Base-by-base conservation (phyloP, 2,888 invertebrate species). In the Mechanitis messenoides region DNA sequence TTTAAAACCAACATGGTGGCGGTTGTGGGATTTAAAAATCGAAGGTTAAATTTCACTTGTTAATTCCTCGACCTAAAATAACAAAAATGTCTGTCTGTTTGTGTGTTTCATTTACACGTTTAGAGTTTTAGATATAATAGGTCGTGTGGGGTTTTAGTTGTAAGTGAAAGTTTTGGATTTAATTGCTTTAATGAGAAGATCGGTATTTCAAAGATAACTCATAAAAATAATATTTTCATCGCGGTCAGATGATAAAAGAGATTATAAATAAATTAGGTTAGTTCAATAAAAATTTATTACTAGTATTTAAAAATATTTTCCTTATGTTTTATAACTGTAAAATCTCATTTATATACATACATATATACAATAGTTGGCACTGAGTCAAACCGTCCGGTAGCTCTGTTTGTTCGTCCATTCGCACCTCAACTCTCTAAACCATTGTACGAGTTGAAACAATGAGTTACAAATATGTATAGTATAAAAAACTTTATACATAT, bases 401-500 rank as follows among this genome's bases (percentile, higher is more conserved):
- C 80, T 12, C 55, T 50, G 74, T 85, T 85, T 83, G 73, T 72
- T 45, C 55, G 74, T 58, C 77, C 78, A 83, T 85, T 85, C 82
- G 71, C 85, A 79, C 79, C 69, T 69, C 58, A 31, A 69, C 72
- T 74, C 71, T 76, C 79, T 81, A 80, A 83, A 76, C 69, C 69
- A 57, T 46, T 54, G 58, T 58, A 60, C 55, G 53, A 54, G n/a
- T 46, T 33, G 42, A 53, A 9, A 46, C 57, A 57, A 28, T 46
- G 46, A 56, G 7, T 9, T 28, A 6, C 33, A 58, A 28, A 28
- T 9, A 50, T 33, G 3, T 38, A 31, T 12, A 53, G 20, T 42
- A 35, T 28, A 11, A 31, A 55, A n/a, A 1, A 35, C 28, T 31
- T 11, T 31, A 7, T 50, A n/a, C 31, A 31, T 50, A 6, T 35